These are phyloP conservation scores for Punctoribates punctum DNA, from an alignment of 2,888 invertebrate genomes.

Conservation along the genomic window DNA sequence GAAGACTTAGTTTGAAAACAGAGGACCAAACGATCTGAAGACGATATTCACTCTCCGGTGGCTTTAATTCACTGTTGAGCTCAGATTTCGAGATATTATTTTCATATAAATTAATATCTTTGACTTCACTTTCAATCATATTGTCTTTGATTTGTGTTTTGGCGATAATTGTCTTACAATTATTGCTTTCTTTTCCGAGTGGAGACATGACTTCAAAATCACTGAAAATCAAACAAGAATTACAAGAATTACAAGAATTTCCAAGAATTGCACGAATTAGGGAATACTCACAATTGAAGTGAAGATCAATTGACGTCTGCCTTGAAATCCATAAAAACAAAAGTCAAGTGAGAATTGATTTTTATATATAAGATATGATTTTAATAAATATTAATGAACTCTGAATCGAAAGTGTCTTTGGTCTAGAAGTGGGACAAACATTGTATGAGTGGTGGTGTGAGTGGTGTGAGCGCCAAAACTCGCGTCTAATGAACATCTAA, in stretches of 20 bases:
- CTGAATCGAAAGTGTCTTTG: not conserved
- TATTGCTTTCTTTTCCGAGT: too few relatives aligned
- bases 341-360: not conserved
- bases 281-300: not conserved
- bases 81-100: not conserved
- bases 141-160: too few relatives aligned
- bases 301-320: not conserved
- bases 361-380: not conserved
- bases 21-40: slow-evolving; percentile 38
- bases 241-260: not conserved
- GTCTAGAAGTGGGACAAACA: not conserved
- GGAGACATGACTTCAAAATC: not conserved
- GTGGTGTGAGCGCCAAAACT: not conserved
- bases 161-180: too few relatives aligned
- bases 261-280: not conserved
- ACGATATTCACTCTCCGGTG: not conserved
- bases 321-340: not conserved
- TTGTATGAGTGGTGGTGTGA: too few relatives aligned
- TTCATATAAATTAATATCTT: not conserved
- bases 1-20: slow-evolving; percentile 28
- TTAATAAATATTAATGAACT: slow-evolving; percentile 20
- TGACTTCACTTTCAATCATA: not conserved
- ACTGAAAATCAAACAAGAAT: not conserved
- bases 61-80: not conserved
- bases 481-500: slow-evolving; percentile 1